A percentile compares a stretch with the other conserved stretches of the same genome.
These are phyloP conservation scores for Aphidius gifuensis DNA, from an alignment of 1,140 invertebrate species.

Conservation along the genomic window DNA sequence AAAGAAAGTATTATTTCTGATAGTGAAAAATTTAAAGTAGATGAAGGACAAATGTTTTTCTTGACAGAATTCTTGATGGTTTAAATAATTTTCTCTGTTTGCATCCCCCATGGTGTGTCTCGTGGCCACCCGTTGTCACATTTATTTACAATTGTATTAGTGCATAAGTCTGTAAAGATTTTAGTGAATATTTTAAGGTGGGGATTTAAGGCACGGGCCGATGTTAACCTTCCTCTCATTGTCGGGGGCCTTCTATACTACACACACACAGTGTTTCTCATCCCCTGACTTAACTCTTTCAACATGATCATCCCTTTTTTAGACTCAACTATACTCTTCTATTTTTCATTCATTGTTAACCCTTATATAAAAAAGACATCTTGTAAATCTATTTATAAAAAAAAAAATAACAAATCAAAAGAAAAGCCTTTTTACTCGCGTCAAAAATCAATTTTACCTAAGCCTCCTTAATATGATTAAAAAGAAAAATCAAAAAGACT, in stretches of 20 bases:
- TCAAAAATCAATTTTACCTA: too few relatives aligned
- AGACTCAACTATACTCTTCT: not conserved
- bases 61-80: not conserved
- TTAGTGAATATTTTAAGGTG: conserved; percentile 36
- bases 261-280: conserved; percentile 13
- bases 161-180: too few relatives aligned
- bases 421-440: not conserved
- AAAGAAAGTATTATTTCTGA: not conserved
- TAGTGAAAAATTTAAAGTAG: not conserved
- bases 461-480: too few relatives aligned
- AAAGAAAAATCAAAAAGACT: too few relatives aligned
- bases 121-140: conserved; percentile 44
- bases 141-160: conserved; percentile 4
- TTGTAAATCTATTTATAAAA: not conserved
- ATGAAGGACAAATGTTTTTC: not conserved
- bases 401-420: not conserved
- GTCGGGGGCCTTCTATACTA: conserved; percentile 20
- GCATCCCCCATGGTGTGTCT: conserved; percentile 46
- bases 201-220: conserved; percentile 35
- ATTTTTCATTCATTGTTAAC: not conserved
- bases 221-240: conserved; percentile 33
- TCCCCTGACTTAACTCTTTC: conserved; percentile 19
- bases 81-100: conserved; percentile 43
- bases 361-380: not conserved
- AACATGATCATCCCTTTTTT: not conserved